Evolutionary conservation across 1,140 invertebrate genomes (phyloP), one percentile per base, ranked within the genome.

Genomic region (Calephelis nemesis): DNA sequence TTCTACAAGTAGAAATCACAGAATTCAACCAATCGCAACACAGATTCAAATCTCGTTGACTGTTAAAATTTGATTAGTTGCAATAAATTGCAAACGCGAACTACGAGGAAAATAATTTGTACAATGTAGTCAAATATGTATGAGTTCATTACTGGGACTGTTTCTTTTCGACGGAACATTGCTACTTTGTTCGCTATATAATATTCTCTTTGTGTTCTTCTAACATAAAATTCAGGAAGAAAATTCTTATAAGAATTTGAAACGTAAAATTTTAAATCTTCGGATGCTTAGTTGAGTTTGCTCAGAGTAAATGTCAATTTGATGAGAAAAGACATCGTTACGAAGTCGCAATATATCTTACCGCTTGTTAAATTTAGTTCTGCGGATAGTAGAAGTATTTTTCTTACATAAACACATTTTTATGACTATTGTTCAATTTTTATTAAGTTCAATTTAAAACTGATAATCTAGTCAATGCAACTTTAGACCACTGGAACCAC

Each of bases 241-340:
- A 39, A 60, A 60, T 39, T 60, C 58, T 40, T 60, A 60, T 7
- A 60, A 60, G 58, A 60, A 60, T 60, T 60, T 60, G 58, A 40
- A 60, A 60, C 58, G 58, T 39, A 60, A 60, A 60, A 40, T 60
- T 60, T 60, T 60, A 60, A 60, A 60, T 40, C 39, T 60, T 40
- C 39, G 19, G 39, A 60, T 60, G 39, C 58, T 60, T 60, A 40
- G 30, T 60, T 60, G 58, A 60, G 58, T 39, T 60, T 60, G 19
- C 58, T 7, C 11, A 60, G 19, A 60, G 58, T 39, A 60, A 60
- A 60, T 40, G 58, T 60, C 58, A 40, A 60, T 60, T 60, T 60
- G 58, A 60, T 60, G 58, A 60, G 58, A 60, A 60, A 60, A 60
- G 58, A 60, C 58, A 60, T 60, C 58, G 58, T 60, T 60, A 60